Base-by-base conservation (phyloP, 2,888 invertebrate genomes). In the Helleia helle region DNA sequence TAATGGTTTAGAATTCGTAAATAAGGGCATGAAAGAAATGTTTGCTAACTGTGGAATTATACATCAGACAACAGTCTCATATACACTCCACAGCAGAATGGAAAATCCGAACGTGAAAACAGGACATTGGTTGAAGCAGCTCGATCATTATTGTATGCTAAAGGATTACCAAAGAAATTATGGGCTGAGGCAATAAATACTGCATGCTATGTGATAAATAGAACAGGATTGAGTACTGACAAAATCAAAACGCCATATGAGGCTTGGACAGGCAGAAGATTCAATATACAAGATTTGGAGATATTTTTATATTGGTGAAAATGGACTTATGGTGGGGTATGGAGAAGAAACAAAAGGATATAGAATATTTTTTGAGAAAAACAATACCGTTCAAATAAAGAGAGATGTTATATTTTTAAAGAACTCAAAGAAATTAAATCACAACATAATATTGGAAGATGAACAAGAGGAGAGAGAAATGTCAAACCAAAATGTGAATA, bases 51-150 rank as follows among this genome's bases (percentile, higher is more conserved):
- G 22, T n/a, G 49, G 47, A n/a, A 44, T 44, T 25, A 14, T 11
- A 29, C 44, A 40, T 22, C 42, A 47, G 42, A 44, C 41, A 1
- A 37, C 34, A 15, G 47, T 46, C 5, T 26, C 48, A 2, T n/a
- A n/a, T 46, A 50, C 25, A 46, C 50, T 0, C 49, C 53, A 0
- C 44, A 51, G 30, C 50, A 53, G 24, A 51, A 51, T 14, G 51
- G 51, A 0, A 38, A 41, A 8, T 40, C 40, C 4, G 43, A 43
- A 13, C 8, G 34, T n/a, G n/a, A 41, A 24, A 38, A 46, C 28
- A 7, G 47, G 40, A 44, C 44, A 1, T 18, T 49, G 4, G 34
- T 40, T 4, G 40, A 43, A 18, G 43, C 40, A 0, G 43, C 40
- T 0, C 30, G 40, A 1, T 61, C 41, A 41, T 44, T 36, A 31